phyloP scores from a whole-genome alignment of 2,113 vertebrate species.

The Egretta garzetta region DNA sequence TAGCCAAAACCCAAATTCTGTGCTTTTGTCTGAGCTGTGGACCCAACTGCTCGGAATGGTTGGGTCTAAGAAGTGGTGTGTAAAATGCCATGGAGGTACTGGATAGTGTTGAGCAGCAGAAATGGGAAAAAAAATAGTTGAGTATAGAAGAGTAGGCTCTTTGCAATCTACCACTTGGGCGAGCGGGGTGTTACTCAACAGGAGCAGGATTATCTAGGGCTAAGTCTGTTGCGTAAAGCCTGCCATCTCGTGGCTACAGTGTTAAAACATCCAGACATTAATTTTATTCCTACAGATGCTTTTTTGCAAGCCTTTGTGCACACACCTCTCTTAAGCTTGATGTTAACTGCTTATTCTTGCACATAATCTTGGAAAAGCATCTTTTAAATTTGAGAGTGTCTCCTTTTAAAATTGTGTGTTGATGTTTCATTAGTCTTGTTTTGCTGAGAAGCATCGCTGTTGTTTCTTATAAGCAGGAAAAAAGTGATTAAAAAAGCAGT shows the following conservation, averaged over 20 bases:
- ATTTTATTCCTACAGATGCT: background rate
- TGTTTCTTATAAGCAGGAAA: background rate
- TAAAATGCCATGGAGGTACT: background rate
- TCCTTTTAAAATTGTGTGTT: background rate
- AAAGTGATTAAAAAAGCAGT: background rate
- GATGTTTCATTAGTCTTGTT: background rate
- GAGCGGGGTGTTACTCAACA: too few species aligned
- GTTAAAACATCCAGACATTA: background rate
- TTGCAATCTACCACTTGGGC: fast-evolving
- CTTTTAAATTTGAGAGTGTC: background rate
- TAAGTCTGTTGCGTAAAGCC: background rate
- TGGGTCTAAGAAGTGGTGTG: background rate
- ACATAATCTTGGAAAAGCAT: background rate
- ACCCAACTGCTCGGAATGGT: background rate
- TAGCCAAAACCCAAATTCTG: background rate
- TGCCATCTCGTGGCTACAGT: slow-evolving; percentile 41
- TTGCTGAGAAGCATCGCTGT: fast-evolving
- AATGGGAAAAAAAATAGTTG: background rate
- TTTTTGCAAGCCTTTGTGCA: background rate
- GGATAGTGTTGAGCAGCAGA: background rate
- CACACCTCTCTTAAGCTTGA: background rate
- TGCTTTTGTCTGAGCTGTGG: background rate
- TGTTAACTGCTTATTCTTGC: background rate
- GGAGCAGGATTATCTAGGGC: fast-evolving
- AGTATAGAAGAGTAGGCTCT: background rate